phyloP scores from a whole-genome alignment of 2,113 vertebrate species.

The Lophotis ruficrista region DNA sequence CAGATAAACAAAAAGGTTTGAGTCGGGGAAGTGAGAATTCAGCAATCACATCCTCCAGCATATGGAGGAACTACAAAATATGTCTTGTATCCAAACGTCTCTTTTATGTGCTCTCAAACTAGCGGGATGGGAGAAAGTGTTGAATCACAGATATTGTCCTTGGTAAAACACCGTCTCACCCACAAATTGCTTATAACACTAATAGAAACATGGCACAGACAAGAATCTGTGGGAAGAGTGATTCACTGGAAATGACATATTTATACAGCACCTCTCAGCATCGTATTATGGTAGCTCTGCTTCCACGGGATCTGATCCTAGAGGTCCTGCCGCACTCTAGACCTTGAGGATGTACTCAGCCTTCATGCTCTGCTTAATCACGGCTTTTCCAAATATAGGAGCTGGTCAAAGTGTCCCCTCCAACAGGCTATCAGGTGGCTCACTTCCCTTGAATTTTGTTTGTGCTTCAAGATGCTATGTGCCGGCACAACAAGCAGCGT shows the following conservation, averaged over 20 bases:
- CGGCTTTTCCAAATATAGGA: not conserved
- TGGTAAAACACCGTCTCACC: conserved; percentile 35
- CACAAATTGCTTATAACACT: conserved; percentile 50
- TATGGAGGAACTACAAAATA: rapidly evolving
- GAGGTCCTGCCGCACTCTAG: not conserved
- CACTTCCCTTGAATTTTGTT: not conserved
- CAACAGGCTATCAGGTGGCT: not conserved
- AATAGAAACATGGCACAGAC: conserved; percentile 38
- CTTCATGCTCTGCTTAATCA: not conserved
- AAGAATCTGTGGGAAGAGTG: conserved; percentile 58
- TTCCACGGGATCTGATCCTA: not conserved
- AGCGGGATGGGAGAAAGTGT: conserved; percentile 13
- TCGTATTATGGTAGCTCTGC: not conserved
- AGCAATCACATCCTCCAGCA: not conserved
- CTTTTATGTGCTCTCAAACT: not conserved
- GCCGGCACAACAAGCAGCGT: not conserved
- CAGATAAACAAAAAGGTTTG: not conserved
- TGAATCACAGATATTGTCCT: conserved; percentile 46
- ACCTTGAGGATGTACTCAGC: not conserved
- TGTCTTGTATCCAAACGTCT: not conserved
- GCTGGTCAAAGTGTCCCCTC: not conserved
- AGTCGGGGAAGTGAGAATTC: not conserved
- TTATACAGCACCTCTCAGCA: conserved; percentile 1
- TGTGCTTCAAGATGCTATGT: rapidly evolving
- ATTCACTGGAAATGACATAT: conserved; percentile 57